Conservation (phyloP, 2,797 vertebrate genomes). For the Eulemur coronatus region DNA sequence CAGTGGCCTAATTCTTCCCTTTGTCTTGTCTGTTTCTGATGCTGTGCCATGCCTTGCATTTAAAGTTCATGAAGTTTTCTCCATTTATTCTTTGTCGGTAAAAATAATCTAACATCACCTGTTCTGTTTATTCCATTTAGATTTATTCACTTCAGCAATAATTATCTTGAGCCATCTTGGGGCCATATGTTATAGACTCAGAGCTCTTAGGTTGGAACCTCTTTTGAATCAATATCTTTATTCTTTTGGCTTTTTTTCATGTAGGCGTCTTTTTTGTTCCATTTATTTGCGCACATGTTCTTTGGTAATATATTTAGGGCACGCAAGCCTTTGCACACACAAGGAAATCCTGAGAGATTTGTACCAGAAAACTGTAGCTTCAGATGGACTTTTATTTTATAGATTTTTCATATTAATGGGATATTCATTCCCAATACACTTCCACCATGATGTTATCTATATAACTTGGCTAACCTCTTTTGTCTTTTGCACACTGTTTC, state of each 20-base stretch:
- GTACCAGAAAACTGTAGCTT: constrained; percentile 5
- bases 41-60: neutral
- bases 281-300: neutral
- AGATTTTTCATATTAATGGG: neutral
- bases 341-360: constrained; percentile 16
- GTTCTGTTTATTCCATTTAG: neutral
- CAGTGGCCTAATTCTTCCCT: neutral
- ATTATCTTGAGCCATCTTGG: neutral
- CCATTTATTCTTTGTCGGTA: neutral
- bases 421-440: neutral
- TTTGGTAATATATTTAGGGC: neutral
- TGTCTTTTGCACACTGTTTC: neutral
- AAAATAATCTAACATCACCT: neutral
- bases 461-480: neutral
- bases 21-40: neutral
- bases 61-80: neutral
- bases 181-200: neutral
- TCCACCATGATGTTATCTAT: neutral
- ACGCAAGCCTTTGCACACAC: neutral
- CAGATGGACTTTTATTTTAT: neutral
- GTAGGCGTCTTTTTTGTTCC: neutral
- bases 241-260: constrained; percentile 10
- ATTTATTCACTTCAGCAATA: neutral
- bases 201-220: neutral
- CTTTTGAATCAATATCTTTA: constrained; percentile 18